Evolutionary conservation across 2,888 invertebrate species (phyloP).

Genomic region (Cephus pygmeus): DNA sequence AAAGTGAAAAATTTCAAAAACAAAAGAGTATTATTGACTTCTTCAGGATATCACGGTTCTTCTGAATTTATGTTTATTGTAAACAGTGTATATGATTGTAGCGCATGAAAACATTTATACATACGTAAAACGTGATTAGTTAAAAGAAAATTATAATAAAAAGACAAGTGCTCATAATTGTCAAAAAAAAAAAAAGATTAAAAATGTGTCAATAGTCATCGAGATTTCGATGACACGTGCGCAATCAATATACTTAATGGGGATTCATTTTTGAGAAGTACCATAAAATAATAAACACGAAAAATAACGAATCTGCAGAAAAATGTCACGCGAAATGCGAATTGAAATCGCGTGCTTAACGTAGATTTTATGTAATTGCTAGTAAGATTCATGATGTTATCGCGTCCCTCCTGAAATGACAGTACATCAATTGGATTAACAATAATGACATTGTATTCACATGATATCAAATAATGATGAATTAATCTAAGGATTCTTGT

Average conservation of each 20-base stretch:
- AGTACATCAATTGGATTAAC: neutral
- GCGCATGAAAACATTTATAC: neutral
- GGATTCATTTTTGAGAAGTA: neutral
- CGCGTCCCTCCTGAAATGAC: neutral
- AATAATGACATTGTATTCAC: neutral
- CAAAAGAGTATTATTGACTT: neutral
- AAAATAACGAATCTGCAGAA: neutral
- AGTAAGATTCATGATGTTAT: neutral
- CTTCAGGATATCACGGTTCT: too few species aligned
- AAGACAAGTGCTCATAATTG: neutral
- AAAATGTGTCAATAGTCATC: neutral
- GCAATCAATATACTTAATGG: neutral
- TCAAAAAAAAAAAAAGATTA: neutral
- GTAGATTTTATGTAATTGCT: neutral
- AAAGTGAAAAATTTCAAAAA: neutral
- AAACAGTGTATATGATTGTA: neutral
- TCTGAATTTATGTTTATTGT: neutral
- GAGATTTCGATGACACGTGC: neutral
- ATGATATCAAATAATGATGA: neutral
- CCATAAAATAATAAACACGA: neutral
- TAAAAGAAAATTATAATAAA: neutral
- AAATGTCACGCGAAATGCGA: neutral
- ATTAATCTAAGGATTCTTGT: neutral
- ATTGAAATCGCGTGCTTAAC: neutral
- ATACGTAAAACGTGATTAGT: neutral